These are phyloP conservation scores for Sycophila sp. DNA, from an alignment of 1,140 invertebrate species.

Conservation along the genomic window DNA sequence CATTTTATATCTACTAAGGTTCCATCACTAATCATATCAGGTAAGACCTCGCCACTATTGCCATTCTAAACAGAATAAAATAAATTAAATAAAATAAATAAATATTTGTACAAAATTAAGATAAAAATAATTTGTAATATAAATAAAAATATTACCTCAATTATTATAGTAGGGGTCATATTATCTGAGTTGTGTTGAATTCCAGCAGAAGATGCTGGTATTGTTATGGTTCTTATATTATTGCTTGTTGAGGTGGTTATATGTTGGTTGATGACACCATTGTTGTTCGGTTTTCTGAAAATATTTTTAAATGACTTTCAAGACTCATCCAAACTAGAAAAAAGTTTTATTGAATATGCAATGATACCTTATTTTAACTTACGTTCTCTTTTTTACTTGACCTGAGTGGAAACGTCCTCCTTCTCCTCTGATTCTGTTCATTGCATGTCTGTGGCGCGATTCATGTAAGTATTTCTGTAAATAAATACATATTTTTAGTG, in stretches of 20 bases:
- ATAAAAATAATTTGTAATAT: background rate
- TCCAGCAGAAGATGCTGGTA: constrained; percentile 51
- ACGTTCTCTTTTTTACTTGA: constrained; percentile 72
- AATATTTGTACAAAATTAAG: background rate
- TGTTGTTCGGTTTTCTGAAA: constrained; percentile 44
- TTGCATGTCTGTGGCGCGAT: constrained; percentile 95
- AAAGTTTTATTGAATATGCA: background rate
- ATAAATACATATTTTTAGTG: constrained; percentile 41
- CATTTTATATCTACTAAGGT: constrained; percentile 44
- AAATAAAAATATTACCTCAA: constrained; percentile 50
- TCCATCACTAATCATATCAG: constrained; percentile 53
- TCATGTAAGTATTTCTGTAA: constrained; percentile 98
- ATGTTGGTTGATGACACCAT: constrained; percentile 48
- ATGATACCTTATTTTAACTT: constrained; percentile 42
- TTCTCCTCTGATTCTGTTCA: constrained; percentile 96
- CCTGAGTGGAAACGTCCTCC: constrained; percentile 94
- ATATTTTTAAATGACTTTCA: background rate
- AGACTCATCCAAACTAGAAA: background rate
- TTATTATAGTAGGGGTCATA: constrained; percentile 54
- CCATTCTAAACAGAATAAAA: constrained; percentile 39
- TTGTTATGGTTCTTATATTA: constrained; percentile 52
- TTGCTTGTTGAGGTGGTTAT: constrained; percentile 49
- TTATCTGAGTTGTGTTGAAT: constrained; percentile 55
- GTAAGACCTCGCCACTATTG: constrained; percentile 43
- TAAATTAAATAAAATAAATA: background rate